Base-by-base conservation (phyloP, 1,140 invertebrate species). In the Theocolax elegans region DNA sequence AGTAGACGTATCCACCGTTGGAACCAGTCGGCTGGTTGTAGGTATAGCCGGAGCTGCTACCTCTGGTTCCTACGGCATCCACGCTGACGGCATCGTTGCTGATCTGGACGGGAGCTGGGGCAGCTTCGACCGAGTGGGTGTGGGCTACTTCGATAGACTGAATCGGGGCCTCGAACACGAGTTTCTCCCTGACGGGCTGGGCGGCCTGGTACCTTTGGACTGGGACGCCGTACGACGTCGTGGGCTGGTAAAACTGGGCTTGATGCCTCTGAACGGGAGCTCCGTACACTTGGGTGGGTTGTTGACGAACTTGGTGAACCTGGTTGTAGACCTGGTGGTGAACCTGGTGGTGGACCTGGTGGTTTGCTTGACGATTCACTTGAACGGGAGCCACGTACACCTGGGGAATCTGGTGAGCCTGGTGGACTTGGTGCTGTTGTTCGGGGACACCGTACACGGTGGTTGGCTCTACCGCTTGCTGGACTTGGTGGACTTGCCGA, bases 1-100 rank as follows among this genome's bases (percentile, higher is more conserved):
- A 81, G 71, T 85, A 85, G 15, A 82, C 48, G 59, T 85, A 85
- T 21, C 80, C 82, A 64, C 84, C 84, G 19, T 84, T 81, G 13
- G 66, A 63, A 21, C 66, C 81, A 4, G 72, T 76, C 0, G 68
- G 68, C 51, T 83, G 79, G 17, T 17, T 10, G 13, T 67, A 35
- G 1, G 71, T 13, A 40, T n/a, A 15, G 56, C 13, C 13, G 1
- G 70, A 27, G 17, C 38, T 1, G 49, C 40, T 15, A 62, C 49
- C 23, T 31, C 62, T 46, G 25, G 67, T 27, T 54, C 38, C 12
- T 40, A 60, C 27, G 13, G 72, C 31, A 3, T 73, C 70, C 0
- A 75, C 44, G 54, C 46, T 72, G 12, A 73, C 70, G 40, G 72
- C 51, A 48, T 75, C 73, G 12, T 54, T 42, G 15, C 21, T 29